A percentile compares a stretch with the other conserved stretches of the same genome.
phyloP scores from a whole-genome alignment of 2,888 invertebrate species.

The Heteromyza rotundicornis region DNA sequence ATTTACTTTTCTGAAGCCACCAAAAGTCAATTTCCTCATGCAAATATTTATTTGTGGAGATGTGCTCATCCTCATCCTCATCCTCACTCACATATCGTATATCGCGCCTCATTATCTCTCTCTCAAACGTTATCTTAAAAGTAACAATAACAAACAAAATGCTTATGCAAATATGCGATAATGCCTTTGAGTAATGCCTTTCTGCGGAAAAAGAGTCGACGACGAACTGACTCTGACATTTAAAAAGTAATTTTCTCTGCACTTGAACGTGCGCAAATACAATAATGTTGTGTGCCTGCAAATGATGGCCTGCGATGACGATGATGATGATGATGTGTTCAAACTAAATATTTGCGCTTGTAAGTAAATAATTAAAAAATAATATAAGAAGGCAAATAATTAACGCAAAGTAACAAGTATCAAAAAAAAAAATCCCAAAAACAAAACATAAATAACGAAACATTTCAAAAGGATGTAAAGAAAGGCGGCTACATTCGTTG shows the following conservation, averaged over 20 bases:
- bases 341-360: not conserved
- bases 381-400: not conserved
- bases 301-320: too few species aligned
- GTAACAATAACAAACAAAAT: too few species aligned
- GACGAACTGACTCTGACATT: not conserved
- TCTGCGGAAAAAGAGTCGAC: not conserved
- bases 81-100: too few species aligned
- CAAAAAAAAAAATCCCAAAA: not conserved
- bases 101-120: not conserved
- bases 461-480: not conserved
- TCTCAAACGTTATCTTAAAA: not conserved
- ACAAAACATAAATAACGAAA: not conserved
- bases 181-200: not conserved
- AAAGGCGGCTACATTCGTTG: too few species aligned
- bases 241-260: not conserved
- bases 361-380: not conserved
- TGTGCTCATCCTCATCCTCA: too few species aligned
- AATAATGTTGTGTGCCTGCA: too few species aligned
- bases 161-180: not conserved
- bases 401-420: not conserved
- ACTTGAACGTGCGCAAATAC: conserved; percentile 1
- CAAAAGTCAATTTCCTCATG: too few species aligned
- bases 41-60: too few species aligned
- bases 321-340: too few species aligned
- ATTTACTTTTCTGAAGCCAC: too few species aligned